Conservation (phyloP, 2,797 vertebrate species). For the Loris lydekkerianus region DNA sequence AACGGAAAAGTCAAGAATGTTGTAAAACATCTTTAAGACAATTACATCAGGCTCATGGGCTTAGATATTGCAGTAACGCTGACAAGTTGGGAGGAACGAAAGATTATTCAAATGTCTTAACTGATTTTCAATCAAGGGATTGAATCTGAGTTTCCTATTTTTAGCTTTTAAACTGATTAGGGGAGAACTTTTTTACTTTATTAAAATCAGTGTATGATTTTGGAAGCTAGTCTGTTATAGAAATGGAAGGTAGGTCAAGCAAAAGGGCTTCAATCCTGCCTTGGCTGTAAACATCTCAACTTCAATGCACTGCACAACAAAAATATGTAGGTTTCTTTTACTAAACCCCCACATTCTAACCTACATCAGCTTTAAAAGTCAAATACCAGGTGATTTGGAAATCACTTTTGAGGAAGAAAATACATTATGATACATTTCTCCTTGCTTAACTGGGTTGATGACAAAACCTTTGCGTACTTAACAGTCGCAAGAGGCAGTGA, state of each 20-base stretch:
- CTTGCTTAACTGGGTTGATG: constrained; percentile 5
- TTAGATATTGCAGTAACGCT: constrained; percentile 44
- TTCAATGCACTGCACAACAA: neutral
- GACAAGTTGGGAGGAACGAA: constrained; percentile 27
- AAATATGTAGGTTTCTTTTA: neutral
- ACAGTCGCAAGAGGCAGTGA: neutral
- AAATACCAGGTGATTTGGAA: constrained; percentile 71
- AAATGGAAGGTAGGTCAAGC: neutral
- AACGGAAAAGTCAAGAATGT: constrained; percentile 68
- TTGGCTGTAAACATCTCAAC: neutral
- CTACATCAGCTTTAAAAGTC: constrained; percentile 73
- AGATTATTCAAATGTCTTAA: constrained; percentile 30
- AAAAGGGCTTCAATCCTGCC: neutral
- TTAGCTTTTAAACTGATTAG: constrained; percentile 61
- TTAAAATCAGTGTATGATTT: neutral
- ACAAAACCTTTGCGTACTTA: constrained; percentile 61
- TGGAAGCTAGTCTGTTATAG: neutral
- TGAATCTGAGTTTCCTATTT: constrained; percentile 42
- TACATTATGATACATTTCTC: neutral
- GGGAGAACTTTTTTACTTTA: constrained; percentile 9
- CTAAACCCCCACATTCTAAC: constrained; percentile 11
- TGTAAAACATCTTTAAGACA: constrained; percentile 65
- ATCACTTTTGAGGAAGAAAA: constrained; percentile 60
- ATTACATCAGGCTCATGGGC: constrained; percentile 33
- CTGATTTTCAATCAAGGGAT: constrained; percentile 28